Base-by-base conservation (phyloP, 1,140 invertebrate genomes). In the Lutraria rhynchaena region DNA sequence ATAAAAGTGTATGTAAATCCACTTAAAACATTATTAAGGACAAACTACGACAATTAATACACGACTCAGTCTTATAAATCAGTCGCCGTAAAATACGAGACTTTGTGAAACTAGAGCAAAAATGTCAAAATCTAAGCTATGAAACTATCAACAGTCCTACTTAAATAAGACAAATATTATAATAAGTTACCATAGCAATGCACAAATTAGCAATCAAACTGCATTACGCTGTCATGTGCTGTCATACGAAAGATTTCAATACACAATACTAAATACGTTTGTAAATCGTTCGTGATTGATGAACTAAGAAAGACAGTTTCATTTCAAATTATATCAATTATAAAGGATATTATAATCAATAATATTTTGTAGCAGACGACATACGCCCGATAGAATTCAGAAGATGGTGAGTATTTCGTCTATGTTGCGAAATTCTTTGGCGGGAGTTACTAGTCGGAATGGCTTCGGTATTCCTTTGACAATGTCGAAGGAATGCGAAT, bases 321-420 rank as follows among this genome's bases (percentile, higher is more conserved):
- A 75, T 75, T 63, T 60, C 73, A 60, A 75, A 75, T 75, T 46
- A 61, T 49, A 75, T 75, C 73, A 75, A 31, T 75, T 75, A 60
- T 61, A 22, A 49, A 60, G 27, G 46, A 57, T 44, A 75, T 75
- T 49, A 75, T 61, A 75, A 75, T 75, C 73, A 60, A 75, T 75
- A 51, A 67, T 37, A 63, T 31, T 22, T 33, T 29, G 37, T 19
- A 35, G 57, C 58, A 46, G 51, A 75, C 58, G 73, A 61, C 55
- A 49, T 41, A 61, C 44, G 63, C 27, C 44, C 29, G 5, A 46
- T 67, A 41, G 63, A 49, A 67, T 67, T 67, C 44, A 37, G 27
- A 67, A 31, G 63, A 49, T 19, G 17, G 2, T 19, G 37, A 35
- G 27, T 24, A 15, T 46, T n/a, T 19, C 35, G 63, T 67, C 63